Evolutionary conservation across 2,113 vertebrate genomes (phyloP).

Genomic region (Hirundichthys speculiger): DNA sequence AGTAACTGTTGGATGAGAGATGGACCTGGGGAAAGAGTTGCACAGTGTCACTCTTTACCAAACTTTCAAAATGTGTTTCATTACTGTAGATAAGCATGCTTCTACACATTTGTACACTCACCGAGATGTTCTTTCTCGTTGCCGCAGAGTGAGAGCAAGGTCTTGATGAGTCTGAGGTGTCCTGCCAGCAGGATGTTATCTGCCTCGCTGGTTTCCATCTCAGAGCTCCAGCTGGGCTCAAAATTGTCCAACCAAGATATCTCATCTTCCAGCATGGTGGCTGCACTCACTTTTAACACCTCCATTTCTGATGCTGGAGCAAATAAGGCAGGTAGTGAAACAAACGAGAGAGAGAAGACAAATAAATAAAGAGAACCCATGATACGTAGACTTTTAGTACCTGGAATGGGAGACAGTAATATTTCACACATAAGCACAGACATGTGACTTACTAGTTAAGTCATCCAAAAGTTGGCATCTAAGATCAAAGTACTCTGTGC

Average conservation of each 20-base stretch:
- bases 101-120: constrained; percentile 55
- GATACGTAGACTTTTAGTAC: no score
- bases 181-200: constrained; percentile 96
- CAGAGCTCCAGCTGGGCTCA: constrained; percentile 94
- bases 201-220: constrained; percentile 96
- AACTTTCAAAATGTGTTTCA: background rate
- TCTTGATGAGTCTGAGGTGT: constrained; percentile 96
- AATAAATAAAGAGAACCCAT: background rate
- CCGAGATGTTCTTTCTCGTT: constrained; percentile 97
- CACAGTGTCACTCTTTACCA: background rate
- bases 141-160: constrained; percentile 94
- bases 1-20: constrained; percentile 96
- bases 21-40: constrained; percentile 81
- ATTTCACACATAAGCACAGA: background rate
- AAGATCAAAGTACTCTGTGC: constrained; percentile 98
- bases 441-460: constrained; percentile 87
- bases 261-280: constrained; percentile 96
- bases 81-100: background rate
- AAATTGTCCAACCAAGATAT: constrained; percentile 99
- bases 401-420: background rate
- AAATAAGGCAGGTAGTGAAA: background rate
- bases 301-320: constrained; percentile 94
- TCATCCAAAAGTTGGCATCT: constrained; percentile 96
- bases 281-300: constrained; percentile 91
- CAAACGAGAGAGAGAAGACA: background rate